A percentile compares a stretch with the other conserved stretches of the same genome.
Conservation (phyloP, 1,140 invertebrate species). For the Yoshiicerus persimilis region DNA sequence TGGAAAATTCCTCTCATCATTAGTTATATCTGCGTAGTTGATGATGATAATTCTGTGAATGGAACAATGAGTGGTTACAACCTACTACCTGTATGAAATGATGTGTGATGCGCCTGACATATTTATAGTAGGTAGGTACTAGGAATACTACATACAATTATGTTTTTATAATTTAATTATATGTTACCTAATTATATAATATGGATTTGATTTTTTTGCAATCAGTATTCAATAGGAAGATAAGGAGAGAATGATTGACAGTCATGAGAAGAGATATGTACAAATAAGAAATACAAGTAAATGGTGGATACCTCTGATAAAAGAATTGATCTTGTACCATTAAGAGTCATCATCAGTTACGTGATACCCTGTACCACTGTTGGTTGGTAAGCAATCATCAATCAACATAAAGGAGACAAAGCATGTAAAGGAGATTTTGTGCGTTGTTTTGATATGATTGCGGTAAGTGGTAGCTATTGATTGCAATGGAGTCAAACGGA, state of each 20-base stretch:
- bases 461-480: too few species aligned
- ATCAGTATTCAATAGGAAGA: neutral
- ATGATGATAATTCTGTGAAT: too few species aligned
- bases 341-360: neutral
- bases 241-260: neutral
- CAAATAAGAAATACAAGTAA: neutral
- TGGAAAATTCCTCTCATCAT: too few species aligned
- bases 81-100: too few species aligned
- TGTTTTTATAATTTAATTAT: neutral
- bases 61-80: too few species aligned
- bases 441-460: neutral
- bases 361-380: neutral
- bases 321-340: neutral
- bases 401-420: neutral
- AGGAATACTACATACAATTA: neutral
- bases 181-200: neutral
- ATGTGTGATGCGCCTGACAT: too few species aligned
- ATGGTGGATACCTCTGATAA: neutral
- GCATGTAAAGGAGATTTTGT: neutral
- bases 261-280: neutral
- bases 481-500: neutral
- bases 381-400: too few species aligned
- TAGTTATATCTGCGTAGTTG: too few species aligned
- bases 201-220: neutral
- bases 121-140: too few species aligned